These are phyloP conservation scores for Drosophila gaucha DNA, from an alignment of 2,888 invertebrate genomes.

Conservation along the genomic window DNA sequence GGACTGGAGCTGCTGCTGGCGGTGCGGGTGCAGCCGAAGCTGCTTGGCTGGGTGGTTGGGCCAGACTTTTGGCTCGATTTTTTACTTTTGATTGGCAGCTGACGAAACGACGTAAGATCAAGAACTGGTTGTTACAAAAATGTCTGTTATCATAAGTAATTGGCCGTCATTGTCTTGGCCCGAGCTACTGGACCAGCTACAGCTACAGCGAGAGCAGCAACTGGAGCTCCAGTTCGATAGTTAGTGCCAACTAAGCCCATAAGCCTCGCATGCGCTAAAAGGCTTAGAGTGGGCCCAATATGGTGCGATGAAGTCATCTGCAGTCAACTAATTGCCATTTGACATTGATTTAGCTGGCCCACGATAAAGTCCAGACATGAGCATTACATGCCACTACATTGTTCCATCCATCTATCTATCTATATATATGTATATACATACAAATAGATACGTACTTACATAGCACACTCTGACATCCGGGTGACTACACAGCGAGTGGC, in stretches of 20 bases:
- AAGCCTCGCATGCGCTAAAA: conserved; percentile 40
- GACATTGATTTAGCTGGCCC: conserved; percentile 55
- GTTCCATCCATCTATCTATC: conserved; percentile 21
- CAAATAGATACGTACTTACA: background rate
- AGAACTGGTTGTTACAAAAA: conserved; percentile 66
- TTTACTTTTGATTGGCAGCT: conserved; percentile 41
- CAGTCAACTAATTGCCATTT: conserved; percentile 40
- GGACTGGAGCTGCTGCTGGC: background rate
- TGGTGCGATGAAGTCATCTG: conserved; percentile 53
- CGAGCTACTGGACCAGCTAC: conserved; percentile 23
- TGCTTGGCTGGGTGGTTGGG: background rate
- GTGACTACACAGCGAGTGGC: conserved; percentile 28
- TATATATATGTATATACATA: background rate
- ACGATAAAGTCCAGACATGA: conserved; percentile 43
- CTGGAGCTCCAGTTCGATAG: conserved; percentile 16
- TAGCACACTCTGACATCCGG: conserved; percentile 35
- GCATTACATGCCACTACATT: conserved; percentile 13
- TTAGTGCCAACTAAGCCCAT: conserved; percentile 32
- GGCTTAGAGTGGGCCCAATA: conserved; percentile 22
- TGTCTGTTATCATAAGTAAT: conserved; percentile 72
- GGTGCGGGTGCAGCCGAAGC: background rate
- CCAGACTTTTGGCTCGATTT: background rate
- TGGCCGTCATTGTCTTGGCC: conserved; percentile 64
- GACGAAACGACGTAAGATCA: conserved; percentile 48
- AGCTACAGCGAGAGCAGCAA: background rate